Percentiles rank a stretch among this genome's conserved stretches.
phyloP scores from a whole-genome alignment of 2,113 vertebrate genomes.

The Colinus virginianus region DNA sequence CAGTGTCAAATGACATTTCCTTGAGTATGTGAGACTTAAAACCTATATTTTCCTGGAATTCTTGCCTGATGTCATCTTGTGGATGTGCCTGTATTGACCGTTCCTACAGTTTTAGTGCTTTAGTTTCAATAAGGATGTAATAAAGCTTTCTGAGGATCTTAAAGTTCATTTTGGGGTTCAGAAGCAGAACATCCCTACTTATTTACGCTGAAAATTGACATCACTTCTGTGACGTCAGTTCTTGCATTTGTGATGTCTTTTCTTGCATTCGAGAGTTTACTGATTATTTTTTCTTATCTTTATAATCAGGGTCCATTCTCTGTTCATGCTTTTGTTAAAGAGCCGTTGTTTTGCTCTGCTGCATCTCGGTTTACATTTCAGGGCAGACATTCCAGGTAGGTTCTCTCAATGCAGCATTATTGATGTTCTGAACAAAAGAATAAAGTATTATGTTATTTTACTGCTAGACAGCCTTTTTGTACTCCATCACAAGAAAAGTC shows the following conservation, averaged over 20 bases:
- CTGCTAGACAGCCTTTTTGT: neutral
- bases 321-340: neutral
- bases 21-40: neutral
- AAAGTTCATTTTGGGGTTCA: neutral
- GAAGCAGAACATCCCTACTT: neutral
- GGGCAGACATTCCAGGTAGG: neutral
- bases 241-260: too few relatives aligned
- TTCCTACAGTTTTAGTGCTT: too few relatives aligned
- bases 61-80: neutral
- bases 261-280: accelerated
- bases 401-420: neutral
- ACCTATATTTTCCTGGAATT: neutral
- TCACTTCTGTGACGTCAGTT: neutral
- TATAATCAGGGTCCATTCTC: neutral
- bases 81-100: neutral
- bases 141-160: neutral
- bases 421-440: neutral
- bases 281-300: neutral
- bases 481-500: neutral
- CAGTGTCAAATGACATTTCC: neutral
- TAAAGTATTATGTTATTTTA: neutral
- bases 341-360: neutral
- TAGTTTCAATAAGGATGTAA: neutral
- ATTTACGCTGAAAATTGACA: neutral
- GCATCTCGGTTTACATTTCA: neutral